A percentile compares a stretch with the other conserved stretches of the same genome.
Evolutionary conservation across 23 tunicate species (phyloP).

Genomic region (Clavelina lepadiformis): DNA sequence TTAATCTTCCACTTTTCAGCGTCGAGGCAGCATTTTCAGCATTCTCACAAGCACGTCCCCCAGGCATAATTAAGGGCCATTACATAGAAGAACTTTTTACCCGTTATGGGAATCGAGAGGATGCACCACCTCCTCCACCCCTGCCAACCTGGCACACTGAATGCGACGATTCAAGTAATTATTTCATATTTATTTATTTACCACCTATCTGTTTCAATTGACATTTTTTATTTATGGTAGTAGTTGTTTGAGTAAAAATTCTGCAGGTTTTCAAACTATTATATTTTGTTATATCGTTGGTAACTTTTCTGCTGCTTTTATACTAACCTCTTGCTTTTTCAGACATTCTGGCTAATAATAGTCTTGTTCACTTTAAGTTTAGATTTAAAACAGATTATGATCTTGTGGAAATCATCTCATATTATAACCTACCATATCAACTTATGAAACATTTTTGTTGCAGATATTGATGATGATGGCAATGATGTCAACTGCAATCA

Average conservation of each 20-base stretch:
- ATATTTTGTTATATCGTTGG: too few species aligned
- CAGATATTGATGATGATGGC: constrained; percentile 6
- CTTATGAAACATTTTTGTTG: neutral
- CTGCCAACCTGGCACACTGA: constrained; percentile 91
- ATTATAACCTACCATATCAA: too few species aligned
- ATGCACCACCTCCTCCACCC: constrained; percentile 83
- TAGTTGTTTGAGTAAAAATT: too few species aligned
- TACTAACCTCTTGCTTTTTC: too few species aligned
- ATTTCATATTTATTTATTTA: neutral
- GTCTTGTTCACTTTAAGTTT: too few species aligned
- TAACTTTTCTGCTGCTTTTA: too few species aligned
- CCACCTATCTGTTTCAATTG: too few species aligned
- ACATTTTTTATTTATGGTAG: neutral
- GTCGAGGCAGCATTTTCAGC: constrained; percentile 87
- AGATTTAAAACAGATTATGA: too few species aligned
- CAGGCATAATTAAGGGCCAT: constrained; percentile 90
- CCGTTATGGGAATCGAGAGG: constrained; percentile 73
- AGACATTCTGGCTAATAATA: too few species aligned
- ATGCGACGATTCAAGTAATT: constrained; percentile 49
- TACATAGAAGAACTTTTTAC: constrained; percentile 81
- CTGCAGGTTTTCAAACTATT: too few species aligned
- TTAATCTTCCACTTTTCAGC: constrained; percentile 19
- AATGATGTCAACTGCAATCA: neutral
- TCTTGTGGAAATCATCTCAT: too few species aligned
- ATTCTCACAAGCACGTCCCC: constrained; percentile 78